Conservation (phyloP, 2,113 vertebrate genomes). For the Pseudopipra pipra region DNA sequence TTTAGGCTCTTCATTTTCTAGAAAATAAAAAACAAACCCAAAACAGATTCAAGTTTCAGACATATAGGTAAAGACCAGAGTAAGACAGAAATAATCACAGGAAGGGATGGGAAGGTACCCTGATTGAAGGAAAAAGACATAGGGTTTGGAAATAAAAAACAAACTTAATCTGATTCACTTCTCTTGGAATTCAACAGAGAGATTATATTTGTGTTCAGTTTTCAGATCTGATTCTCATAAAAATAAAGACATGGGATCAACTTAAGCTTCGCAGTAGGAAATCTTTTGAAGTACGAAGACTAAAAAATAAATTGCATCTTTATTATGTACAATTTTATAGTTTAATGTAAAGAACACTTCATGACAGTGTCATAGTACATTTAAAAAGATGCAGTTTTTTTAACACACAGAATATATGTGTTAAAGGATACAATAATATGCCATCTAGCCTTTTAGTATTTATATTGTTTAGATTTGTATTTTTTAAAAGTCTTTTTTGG, state of each 20-base stretch:
- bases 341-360: background rate
- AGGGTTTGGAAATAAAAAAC: background rate
- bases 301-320: background rate
- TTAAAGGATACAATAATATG: background rate
- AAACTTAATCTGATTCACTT: background rate
- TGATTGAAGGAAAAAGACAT: background rate
- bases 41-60: background rate
- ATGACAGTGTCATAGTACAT: background rate
- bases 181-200: background rate
- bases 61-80: background rate
- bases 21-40: background rate
- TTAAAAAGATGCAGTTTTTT: background rate
- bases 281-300: background rate
- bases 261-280: background rate
- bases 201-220: background rate
- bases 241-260: background rate
- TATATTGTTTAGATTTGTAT: slow-evolving; percentile 10
- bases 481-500: background rate
- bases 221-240: background rate
- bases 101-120: background rate
- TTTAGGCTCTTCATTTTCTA: background rate
- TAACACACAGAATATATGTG: background rate
- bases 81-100: background rate
- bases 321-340: background rate
- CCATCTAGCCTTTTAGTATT: background rate